These are phyloP conservation scores for Gasterosteus nipponicus DNA, from an alignment of 2,113 vertebrate species.

Conservation along the genomic window DNA sequence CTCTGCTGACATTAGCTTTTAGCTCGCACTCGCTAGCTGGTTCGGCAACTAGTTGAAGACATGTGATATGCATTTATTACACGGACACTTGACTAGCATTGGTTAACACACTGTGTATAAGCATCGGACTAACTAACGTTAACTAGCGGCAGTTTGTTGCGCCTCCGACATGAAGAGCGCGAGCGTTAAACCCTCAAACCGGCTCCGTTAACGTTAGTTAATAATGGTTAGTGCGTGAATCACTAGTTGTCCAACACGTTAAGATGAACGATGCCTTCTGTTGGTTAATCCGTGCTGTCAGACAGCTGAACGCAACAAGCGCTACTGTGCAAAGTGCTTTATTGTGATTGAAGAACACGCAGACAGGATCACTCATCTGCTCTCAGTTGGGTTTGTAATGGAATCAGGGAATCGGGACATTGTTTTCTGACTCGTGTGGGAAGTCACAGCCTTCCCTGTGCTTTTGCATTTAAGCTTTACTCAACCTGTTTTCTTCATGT, in stretches of 20 bases:
- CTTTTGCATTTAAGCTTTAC: not conserved
- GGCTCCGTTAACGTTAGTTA: not conserved
- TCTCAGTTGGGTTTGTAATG: not conserved
- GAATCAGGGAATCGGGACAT: not conserved
- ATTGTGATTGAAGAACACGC: not conserved
- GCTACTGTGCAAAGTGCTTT: conserved; percentile 3
- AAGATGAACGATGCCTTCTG: not conserved
- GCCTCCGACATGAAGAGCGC: not conserved
- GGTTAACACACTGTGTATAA: not conserved
- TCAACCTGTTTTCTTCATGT: not conserved
- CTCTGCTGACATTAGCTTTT: conserved; percentile 43
- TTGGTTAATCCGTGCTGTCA: not conserved
- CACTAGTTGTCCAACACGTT: not conserved
- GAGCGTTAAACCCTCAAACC: not conserved
- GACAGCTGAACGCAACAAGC: not conserved
- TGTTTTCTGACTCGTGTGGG: not conserved
- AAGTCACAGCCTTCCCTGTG: no score
- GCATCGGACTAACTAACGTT: conserved; percentile 23
- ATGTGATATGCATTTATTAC: not conserved
- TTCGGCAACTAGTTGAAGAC: conserved; percentile 2
- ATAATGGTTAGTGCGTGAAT: not conserved
- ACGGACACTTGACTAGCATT: not conserved
- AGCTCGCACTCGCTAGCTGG: conserved; percentile 41
- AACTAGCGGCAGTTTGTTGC: conserved; percentile 2
- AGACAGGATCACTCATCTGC: not conserved